phyloP scores from a whole-genome alignment of 2,797 vertebrate genomes.

The Tiaroga cobitis region DNA sequence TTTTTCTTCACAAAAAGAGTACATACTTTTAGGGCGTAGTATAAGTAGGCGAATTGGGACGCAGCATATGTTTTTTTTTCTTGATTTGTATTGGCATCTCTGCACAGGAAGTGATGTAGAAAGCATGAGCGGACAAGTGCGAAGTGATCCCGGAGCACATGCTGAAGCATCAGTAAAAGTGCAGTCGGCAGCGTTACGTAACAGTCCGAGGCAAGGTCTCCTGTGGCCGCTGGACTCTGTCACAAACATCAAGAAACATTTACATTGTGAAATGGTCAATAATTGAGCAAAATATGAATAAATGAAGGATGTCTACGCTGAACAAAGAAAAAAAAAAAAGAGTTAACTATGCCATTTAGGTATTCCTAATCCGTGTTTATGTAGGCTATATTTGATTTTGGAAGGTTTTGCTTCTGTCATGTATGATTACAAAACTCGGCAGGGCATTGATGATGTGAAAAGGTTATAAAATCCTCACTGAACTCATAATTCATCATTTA shows the following conservation, averaged over 20 bases:
- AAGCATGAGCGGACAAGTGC: background rate
- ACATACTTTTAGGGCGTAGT: too few species aligned
- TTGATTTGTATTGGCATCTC: background rate
- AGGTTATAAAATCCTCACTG: background rate
- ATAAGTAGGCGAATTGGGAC: too few species aligned
- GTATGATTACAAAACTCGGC: too few species aligned
- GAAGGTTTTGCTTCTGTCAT: background rate
- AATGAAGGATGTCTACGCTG: background rate
- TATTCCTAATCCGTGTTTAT: background rate
- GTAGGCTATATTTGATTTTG: background rate
- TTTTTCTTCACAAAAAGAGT: too few species aligned
- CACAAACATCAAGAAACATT: constrained; percentile 16
- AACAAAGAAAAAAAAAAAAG: background rate
- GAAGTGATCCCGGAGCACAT: constrained; percentile 19
- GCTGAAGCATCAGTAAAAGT: constrained; percentile 27
- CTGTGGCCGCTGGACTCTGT: background rate
- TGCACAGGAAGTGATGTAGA: constrained; percentile 15
- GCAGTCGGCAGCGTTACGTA: constrained; percentile 18
- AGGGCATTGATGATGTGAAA: background rate
- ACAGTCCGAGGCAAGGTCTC: constrained; percentile 7
- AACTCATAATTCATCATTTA: background rate
- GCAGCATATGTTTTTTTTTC: too few species aligned
- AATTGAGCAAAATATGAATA: constrained; percentile 2
- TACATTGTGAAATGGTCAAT: background rate
- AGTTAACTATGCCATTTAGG: background rate